Evolutionary conservation across 1,140 invertebrate species (phyloP), one percentile per base, ranked within the genome.

Genomic region (Pseudomyrmex cubaensis): DNA sequence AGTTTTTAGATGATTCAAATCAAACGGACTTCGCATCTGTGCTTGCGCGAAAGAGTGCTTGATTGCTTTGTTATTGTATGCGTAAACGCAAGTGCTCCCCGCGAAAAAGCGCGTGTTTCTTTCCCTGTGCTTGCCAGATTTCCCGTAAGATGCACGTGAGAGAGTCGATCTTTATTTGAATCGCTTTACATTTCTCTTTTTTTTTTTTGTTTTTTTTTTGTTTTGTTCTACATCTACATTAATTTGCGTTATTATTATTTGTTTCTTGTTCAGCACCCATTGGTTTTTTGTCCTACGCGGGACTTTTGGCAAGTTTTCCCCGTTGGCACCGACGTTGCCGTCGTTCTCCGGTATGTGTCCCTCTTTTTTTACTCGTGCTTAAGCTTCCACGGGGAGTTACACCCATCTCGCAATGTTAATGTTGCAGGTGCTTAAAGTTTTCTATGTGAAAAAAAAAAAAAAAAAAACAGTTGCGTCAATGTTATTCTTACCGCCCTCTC

Each of bases 191-290:
- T 4, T 46, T 8, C 15, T 54, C 20, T 17, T 57, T 46, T 8
- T 20, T 54, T 25, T 17, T 57, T 44, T 8, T 20, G 9, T 52
- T 2, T 54, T 13, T 44, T 22, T 44, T 8, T 17, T 20, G 52
- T 1, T 54, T 13, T 44, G 62, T 48, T 20, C 17, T 57, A 84
- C 48, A 13, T 56, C 63, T 63, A 72, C 64, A 78, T 88, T 88
- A 89, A 84, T 85, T 70, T 69, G 78, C 50, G 63, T 90, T 90
- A 86, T 92, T 90, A 86, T 92, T 92, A 78, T 78, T 59, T 80
- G 86, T 94, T 94, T 93, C 94, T 93, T 91, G 92, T 93, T 93
- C 93, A 94, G 92, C 92, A 92, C 88, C 93, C 87, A 78, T 92
- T 93, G 93, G 92, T 92, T 93, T 93, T 93, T 93, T 92, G 77